phyloP scores from a whole-genome alignment of 2,113 vertebrate genomes.

The Oreocharis arfaki region DNA sequence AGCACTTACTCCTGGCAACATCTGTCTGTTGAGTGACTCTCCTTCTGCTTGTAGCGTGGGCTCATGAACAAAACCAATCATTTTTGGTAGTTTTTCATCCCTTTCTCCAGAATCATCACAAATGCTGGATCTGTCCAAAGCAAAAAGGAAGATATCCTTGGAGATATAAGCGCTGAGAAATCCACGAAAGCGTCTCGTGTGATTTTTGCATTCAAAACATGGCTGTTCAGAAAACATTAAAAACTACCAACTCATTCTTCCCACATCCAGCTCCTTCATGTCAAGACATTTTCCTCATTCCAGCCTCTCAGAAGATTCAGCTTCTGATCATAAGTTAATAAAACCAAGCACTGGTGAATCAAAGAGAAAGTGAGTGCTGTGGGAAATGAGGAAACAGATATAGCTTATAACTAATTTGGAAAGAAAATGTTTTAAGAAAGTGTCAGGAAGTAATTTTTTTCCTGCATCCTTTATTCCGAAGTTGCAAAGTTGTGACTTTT shows the following conservation, averaged over 20 bases:
- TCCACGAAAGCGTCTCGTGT: background rate
- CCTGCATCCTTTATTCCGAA: background rate
- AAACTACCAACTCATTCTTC: background rate
- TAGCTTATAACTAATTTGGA: background rate
- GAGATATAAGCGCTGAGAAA: background rate
- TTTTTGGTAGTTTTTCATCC: conserved; percentile 68
- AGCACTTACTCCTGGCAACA: conserved; percentile 66
- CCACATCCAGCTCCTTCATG: background rate
- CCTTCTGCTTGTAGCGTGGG: conserved; percentile 51
- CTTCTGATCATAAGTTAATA: background rate
- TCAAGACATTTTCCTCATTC: background rate
- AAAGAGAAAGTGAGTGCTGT: background rate
- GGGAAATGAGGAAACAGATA: background rate
- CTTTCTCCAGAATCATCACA: conserved; percentile 70
- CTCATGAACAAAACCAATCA: conserved; percentile 48
- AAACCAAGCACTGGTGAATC: background rate
- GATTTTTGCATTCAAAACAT: background rate
- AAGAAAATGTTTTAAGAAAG: background rate
- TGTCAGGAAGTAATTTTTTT: background rate
- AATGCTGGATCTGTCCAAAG: conserved; percentile 54
- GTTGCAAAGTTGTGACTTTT: background rate
- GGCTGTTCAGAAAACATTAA: background rate
- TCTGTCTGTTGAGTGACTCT: conserved; percentile 50
- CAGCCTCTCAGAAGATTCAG: background rate
- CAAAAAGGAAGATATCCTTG: background rate